Base-by-base conservation (phyloP, 2,888 invertebrate species). In the Ectobius pallidus region DNA sequence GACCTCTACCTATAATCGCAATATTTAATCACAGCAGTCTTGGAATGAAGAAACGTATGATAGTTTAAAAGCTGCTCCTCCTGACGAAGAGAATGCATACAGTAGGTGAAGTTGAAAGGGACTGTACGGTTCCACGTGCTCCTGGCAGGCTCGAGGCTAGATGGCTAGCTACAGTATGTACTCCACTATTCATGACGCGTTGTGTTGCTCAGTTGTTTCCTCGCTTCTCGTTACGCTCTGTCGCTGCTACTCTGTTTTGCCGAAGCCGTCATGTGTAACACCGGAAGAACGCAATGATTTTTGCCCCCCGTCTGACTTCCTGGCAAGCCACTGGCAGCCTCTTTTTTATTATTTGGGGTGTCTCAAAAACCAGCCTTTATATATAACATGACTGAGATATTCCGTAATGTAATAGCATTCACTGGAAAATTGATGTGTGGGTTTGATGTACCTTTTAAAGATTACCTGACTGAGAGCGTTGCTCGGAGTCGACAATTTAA, bases 271-370 rank as follows among this genome's bases (percentile, higher is more conserved):
- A 77, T 77, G 76, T 77, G 77, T 77, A 79, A 79, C 79, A 77
- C 79, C 79, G 79, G 79, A 79, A 78, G 77, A 76, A 78, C 78
- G 77, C 79, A 78, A 78, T 79, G 79, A 79, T 79, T 79, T 79
- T 78, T 78, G 78, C 78, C 77, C 77, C 78, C 78, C 75, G 74
- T 74, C 76, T 77, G 75, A 74, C 71, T 75, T 74, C 75, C 74
- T 71, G 74, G 65, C 65, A 46, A 65, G 46, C 46, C 46, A 58
- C 58, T 30, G 65, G 44, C 42, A 65, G 30, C 27, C 65, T 65
- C n/a, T 46, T 46, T 62, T 62, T 30, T 65, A 18, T 44, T 46
- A 65, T 65, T 65, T 65, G 44, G 65, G 44, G 65, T 44, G 65
- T 65, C 65, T 65, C 65, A 65, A 30, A 65, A 65, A 65, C 44